Percentiles rank a stretch among this genome's conserved stretches.
Evolutionary conservation across 2,797 vertebrate genomes (phyloP).

Genomic region (Jordanella pulchra): DNA sequence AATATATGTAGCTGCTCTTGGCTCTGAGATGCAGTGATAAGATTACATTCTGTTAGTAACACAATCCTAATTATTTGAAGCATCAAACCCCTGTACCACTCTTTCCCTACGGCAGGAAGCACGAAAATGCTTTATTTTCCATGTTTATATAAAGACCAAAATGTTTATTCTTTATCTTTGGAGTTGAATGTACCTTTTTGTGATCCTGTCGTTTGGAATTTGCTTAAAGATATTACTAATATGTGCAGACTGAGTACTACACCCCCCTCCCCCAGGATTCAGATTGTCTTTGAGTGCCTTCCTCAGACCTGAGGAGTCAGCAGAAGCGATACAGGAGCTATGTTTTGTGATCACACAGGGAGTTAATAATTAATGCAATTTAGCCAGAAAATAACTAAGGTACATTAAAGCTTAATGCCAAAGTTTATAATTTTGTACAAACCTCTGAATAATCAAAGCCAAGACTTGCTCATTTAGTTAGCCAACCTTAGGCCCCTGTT

Average conservation of each 20-base stretch:
- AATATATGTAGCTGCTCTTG: slow-evolving; percentile 16
- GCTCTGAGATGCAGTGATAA: slow-evolving; percentile 34
- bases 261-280: slow-evolving; percentile 38
- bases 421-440: slow-evolving; percentile 24
- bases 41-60: slow-evolving; percentile 38
- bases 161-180: not conserved
- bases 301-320: slow-evolving; percentile 45
- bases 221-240: slow-evolving; percentile 42
- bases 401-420: slow-evolving; percentile 37
- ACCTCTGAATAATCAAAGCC: not conserved
- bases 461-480: not conserved
- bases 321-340: slow-evolving; percentile 17
- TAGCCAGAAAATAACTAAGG: not conserved
- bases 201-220: slow-evolving; percentile 25
- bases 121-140: not conserved
- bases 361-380: slow-evolving; percentile 14
- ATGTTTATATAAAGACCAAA: not conserved
- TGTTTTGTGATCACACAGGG: not conserved
- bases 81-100: not conserved
- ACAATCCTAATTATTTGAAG: slow-evolving; percentile 43
- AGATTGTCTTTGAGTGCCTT: slow-evolving; percentile 33
- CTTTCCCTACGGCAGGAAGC: slow-evolving; percentile 18
- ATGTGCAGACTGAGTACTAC: slow-evolving; percentile 45
- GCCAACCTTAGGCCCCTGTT: slow-evolving; percentile 1
- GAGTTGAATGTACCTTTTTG: slow-evolving; percentile 5